Conservation (phyloP, 2,888 invertebrate species). For the Tryphoninae sp. region DNA sequence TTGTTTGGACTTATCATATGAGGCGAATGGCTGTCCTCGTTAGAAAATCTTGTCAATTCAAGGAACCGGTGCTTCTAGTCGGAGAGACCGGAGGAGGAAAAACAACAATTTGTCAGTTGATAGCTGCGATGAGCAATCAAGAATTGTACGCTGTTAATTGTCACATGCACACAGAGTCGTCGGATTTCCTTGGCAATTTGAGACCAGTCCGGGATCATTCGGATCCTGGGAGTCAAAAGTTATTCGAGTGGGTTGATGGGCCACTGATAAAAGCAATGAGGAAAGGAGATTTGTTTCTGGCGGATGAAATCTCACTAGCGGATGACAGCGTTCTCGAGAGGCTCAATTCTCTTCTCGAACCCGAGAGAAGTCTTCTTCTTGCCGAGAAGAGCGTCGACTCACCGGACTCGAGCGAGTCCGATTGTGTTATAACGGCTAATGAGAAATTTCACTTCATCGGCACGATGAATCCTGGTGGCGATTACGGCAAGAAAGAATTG, state of each 20-base stretch:
- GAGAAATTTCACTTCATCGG: constrained; percentile 93
- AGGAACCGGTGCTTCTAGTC: constrained; percentile 96
- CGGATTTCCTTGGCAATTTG: constrained; percentile 98
- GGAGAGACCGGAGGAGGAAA: constrained; percentile 99
- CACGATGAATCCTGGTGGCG: constrained; percentile 99
- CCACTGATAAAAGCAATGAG: constrained; percentile 96
- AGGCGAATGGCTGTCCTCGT: constrained; percentile 89
- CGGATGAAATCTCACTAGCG: constrained; percentile 99
- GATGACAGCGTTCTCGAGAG: constrained; percentile 99
- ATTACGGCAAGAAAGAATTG: constrained; percentile 99
- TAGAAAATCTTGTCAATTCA: constrained; percentile 92
- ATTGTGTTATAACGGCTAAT: constrained; percentile 85
- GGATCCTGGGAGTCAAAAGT: constrained; percentile 82
- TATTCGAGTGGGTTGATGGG: constrained; percentile 99
- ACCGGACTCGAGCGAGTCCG: constrained; percentile 74
- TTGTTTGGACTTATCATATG: constrained; percentile 98
- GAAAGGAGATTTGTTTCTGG: constrained; percentile 93
- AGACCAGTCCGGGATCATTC: constrained; percentile 90
- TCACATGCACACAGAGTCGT: constrained; percentile 99
- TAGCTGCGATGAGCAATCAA: constrained; percentile 87
- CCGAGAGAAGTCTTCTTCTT: constrained; percentile 93
- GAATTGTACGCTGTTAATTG: constrained; percentile 94
- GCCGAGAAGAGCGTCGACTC: constrained; percentile 93
- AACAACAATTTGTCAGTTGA: constrained; percentile 96
- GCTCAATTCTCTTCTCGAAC: constrained; percentile 96